These are phyloP conservation scores for Peromyscus californicus DNA, from an alignment of 2,113 vertebrate species.

Conservation along the genomic window DNA sequence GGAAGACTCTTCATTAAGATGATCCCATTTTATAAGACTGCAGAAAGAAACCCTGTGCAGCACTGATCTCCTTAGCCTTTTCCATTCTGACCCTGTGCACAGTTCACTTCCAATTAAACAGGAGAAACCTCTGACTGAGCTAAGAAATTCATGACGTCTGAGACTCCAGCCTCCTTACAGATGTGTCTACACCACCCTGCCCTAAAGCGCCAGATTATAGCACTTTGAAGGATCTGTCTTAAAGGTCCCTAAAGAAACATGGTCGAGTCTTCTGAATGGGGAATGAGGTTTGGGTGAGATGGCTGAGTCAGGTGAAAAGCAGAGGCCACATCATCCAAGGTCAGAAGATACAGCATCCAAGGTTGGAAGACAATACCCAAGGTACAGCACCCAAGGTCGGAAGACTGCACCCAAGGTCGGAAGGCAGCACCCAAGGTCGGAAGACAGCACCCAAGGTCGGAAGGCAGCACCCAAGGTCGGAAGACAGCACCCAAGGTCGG, in stretches of 20 bases:
- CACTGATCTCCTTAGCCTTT: background rate
- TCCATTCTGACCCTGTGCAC: background rate
- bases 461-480: background rate
- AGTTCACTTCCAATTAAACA: conserved; percentile 28
- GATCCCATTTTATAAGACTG: conserved; percentile 29
- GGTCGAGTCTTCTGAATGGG: background rate
- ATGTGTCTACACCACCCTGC: background rate
- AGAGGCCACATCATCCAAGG: background rate
- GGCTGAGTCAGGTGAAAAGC: background rate
- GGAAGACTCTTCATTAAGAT: conserved; percentile 18
- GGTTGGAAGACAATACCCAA: background rate
- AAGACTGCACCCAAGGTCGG: background rate
- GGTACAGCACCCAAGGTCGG: background rate
- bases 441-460: background rate
- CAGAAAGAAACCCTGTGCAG: conserved; percentile 11
- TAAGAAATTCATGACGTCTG: background rate
- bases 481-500: background rate
- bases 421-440: background rate
- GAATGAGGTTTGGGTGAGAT: background rate
- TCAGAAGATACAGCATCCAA: background rate
- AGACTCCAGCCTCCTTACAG: conserved; percentile 34
- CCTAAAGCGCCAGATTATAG: background rate
- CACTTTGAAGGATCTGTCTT: background rate
- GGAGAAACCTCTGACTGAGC: conserved; percentile 29
- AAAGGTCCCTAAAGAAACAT: conserved; percentile 34